A percentile compares a stretch with the other conserved stretches of the same genome.
Conservation (phyloP, 1,140 invertebrate species). For the Lepidurus packardi region DNA sequence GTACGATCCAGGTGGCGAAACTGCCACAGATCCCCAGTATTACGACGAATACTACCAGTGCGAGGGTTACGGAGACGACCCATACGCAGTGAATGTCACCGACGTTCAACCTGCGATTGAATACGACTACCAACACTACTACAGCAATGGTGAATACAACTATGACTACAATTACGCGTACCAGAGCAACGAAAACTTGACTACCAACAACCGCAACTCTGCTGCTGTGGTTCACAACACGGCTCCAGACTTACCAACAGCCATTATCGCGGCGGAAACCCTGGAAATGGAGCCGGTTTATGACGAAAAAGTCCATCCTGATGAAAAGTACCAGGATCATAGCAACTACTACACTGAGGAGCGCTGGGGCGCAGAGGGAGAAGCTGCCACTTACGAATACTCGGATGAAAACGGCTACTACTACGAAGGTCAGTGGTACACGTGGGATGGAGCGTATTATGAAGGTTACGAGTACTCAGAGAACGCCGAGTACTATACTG, state of each 20-base stretch:
- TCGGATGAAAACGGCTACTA: conserved; percentile 36
- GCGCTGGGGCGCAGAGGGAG: conserved; percentile 34
- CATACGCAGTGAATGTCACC: conserved; percentile 10
- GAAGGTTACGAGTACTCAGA: conserved; percentile 38
- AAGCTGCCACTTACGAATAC: conserved; percentile 35
- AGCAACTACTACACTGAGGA: conserved; percentile 36
- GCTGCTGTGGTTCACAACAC: conserved; percentile 27
- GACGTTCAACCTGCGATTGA: conserved; percentile 23
- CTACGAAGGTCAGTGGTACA: conserved; percentile 35
- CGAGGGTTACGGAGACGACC: conserved; percentile 34
- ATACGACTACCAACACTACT: conserved; percentile 30
- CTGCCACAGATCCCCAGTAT: conserved; percentile 42
- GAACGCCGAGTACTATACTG: neutral
- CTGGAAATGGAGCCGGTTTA: neutral
- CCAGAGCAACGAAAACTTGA: conserved; percentile 54
- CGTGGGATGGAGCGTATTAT: conserved; percentile 38
- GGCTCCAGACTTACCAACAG: too few species aligned
- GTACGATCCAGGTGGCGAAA: conserved; percentile 26
- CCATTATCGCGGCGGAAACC: neutral
- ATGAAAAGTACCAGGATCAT: conserved; percentile 3
- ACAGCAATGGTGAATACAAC: conserved; percentile 44
- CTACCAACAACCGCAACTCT: conserved; percentile 32
- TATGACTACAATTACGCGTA: conserved; percentile 66
- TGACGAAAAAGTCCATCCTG: neutral
- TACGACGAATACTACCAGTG: conserved; percentile 40